phyloP scores from a whole-genome alignment of 2,113 vertebrate species.

The Leiothrix lutea region DNA sequence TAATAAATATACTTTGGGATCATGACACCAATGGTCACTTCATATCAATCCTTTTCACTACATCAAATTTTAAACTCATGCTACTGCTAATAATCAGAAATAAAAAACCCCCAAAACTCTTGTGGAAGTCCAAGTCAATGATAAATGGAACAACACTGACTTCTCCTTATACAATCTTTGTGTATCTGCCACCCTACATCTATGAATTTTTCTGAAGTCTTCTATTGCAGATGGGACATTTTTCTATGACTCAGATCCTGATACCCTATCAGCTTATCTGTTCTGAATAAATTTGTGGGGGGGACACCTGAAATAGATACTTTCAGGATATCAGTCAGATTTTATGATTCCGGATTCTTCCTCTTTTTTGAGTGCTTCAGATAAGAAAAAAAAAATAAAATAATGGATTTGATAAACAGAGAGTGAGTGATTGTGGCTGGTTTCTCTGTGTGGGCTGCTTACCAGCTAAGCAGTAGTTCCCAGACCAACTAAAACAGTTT shows the following conservation, averaged over 20 bases:
- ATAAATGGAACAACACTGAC: not conserved
- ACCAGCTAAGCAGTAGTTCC: no score
- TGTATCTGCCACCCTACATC: not conserved
- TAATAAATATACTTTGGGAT: not conserved
- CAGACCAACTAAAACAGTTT: no score
- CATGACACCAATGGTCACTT: not conserved
- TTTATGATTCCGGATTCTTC: not conserved
- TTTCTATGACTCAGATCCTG: not conserved
- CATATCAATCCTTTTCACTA: not conserved
- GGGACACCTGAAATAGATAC: not conserved
- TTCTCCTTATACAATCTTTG: not conserved
- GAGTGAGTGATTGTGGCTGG: no score
- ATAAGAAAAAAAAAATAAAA: not conserved
- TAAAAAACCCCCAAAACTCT: not conserved
- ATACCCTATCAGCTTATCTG: not conserved
- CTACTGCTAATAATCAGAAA: not conserved
- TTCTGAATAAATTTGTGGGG: not conserved
- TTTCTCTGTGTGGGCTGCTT: no score
- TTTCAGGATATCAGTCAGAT: not conserved
- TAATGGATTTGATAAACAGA: not conserved
- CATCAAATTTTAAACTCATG: not conserved
- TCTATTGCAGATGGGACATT: not conserved
- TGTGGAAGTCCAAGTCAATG: not conserved
- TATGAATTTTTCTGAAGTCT: not conserved
- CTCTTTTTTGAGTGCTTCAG: not conserved